phyloP scores from a whole-genome alignment of 2,113 vertebrate genomes.

The Oreochromis aureus region DNA sequence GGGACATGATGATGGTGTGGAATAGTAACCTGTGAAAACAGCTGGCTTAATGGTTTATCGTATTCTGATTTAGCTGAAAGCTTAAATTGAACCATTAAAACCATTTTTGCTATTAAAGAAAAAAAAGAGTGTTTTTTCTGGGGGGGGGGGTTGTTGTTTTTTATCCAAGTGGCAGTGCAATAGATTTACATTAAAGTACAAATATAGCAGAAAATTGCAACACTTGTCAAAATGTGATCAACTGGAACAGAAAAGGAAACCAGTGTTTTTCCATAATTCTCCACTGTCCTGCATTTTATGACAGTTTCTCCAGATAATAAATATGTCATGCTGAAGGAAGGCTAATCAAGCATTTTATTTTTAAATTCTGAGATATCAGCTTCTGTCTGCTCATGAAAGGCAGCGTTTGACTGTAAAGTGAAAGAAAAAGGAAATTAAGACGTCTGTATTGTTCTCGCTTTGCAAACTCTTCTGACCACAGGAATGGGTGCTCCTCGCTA shows the following conservation, averaged over 20 bases:
- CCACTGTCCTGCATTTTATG: neutral
- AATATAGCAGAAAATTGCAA: neutral
- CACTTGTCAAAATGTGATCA: neutral
- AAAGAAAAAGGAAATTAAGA: neutral
- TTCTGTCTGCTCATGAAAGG: neutral
- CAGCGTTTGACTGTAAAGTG: neutral
- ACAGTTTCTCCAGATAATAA: neutral
- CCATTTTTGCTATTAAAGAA: neutral
- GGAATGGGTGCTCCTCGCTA: neutral
- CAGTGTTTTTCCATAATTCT: neutral
- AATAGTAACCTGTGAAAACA: neutral
- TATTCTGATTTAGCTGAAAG: neutral
- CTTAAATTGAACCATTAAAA: neutral
- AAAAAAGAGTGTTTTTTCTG: neutral
- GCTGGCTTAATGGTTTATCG: neutral
- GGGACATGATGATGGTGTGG: neutral
- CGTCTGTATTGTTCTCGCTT: neutral
- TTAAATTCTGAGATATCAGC: neutral
- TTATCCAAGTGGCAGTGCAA: neutral
- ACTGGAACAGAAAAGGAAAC: neutral
- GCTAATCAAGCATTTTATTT: slow-evolving; percentile 4
- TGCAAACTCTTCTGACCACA: neutral
- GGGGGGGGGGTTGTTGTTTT: neutral
- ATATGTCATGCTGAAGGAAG: neutral
- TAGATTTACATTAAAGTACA: neutral